A percentile compares a stretch with the other conserved stretches of the same genome.
Evolutionary conservation across 2,888 invertebrate species (phyloP).

Genomic region (Limnephilus lunatus): DNA sequence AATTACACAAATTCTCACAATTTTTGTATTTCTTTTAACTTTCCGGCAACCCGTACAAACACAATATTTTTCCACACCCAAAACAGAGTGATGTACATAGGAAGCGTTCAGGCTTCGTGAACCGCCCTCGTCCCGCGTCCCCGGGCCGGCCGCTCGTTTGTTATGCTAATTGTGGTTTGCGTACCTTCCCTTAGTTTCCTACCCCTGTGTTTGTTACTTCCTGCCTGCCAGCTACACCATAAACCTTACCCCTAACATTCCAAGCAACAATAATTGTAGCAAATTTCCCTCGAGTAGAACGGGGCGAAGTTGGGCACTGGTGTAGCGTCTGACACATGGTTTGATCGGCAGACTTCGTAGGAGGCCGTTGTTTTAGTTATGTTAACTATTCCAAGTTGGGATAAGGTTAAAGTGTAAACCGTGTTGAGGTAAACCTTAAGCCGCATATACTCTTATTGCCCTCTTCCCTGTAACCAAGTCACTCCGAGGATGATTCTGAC

Average conservation of each 20-base stretch:
- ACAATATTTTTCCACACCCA: slow-evolving; percentile 3
- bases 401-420: not conserved
- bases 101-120: slow-evolving; percentile 54
- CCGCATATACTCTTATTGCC: slow-evolving; percentile 9
- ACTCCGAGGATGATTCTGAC: not conserved
- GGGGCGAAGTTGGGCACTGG: not conserved
- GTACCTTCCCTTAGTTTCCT: slow-evolving; percentile 44
- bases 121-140: slow-evolving; percentile 35
- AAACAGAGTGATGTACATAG: slow-evolving; percentile 33
- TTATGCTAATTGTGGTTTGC: slow-evolving; percentile 65
- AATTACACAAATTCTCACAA: not conserved
- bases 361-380: not conserved
- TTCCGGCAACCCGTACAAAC: not conserved
- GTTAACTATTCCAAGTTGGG: not conserved
- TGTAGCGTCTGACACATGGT: not conserved
- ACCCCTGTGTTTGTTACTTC: slow-evolving; percentile 48
- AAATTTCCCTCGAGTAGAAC: slow-evolving; percentile 20
- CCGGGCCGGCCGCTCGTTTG: slow-evolving; percentile 60
- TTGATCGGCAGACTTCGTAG: not conserved
- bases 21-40: not conserved
- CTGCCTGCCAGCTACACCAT: slow-evolving; percentile 35
- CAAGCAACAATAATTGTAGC: not conserved
- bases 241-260: slow-evolving; percentile 33
- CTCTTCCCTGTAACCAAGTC: slow-evolving; percentile 11
- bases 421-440: slow-evolving; percentile 27